phyloP scores from a whole-genome alignment of 2,113 vertebrate genomes.

The Oryzias woworae region DNA sequence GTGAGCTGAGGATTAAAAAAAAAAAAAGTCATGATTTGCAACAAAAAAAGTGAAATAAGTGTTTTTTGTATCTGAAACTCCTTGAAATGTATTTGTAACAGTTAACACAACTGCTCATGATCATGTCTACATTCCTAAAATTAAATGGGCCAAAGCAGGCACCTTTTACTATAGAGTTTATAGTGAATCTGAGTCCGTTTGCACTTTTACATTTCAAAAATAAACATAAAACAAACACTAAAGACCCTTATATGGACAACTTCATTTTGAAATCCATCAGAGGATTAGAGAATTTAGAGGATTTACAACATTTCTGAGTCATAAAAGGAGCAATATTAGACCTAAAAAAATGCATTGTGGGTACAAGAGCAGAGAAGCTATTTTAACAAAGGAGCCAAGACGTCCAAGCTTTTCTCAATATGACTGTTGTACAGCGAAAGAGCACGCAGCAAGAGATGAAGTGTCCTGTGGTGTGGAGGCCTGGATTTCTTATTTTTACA shows the following conservation, averaged over 20 bases:
- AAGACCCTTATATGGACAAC: not conserved
- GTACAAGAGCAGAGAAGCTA: not conserved
- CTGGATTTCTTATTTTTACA: conserved; percentile 63
- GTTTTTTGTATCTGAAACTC: too few relatives aligned
- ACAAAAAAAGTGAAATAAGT: not conserved
- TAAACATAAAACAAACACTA: not conserved
- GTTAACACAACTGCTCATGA: too few relatives aligned
- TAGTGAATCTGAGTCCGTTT: too few relatives aligned
- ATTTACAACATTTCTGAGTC: not conserved
- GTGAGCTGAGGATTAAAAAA: not conserved
- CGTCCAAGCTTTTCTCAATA: conserved; percentile 6
- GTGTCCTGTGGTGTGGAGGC: conserved; percentile 41
- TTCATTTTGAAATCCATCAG: conserved; percentile 7
- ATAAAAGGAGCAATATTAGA: not conserved
- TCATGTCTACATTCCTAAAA: too few relatives aligned
- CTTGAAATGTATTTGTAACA: too few relatives aligned
- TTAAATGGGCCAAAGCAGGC: too few relatives aligned
- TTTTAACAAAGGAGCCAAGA: not conserved
- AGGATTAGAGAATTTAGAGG: not conserved
- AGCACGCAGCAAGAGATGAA: conserved; percentile 31
- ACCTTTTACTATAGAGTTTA: too few relatives aligned
- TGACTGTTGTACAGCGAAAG: conserved; percentile 46
- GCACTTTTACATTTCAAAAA: not conserved
- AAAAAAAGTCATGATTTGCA: not conserved
- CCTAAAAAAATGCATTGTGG: not conserved